phyloP scores from a whole-genome alignment of 2,113 vertebrate species.

The Lota lota region DNA sequence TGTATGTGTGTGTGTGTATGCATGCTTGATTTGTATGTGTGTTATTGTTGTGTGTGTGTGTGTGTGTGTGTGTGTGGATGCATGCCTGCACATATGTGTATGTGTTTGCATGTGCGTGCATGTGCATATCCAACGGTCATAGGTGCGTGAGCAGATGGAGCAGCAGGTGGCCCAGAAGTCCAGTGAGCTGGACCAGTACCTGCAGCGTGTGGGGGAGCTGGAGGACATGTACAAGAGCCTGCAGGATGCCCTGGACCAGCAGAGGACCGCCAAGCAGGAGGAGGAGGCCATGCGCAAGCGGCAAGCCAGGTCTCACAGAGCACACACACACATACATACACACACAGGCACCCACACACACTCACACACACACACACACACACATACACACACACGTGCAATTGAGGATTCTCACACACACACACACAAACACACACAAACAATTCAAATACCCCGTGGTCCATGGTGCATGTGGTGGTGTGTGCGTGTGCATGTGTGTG shows the following conservation, averaged over 20 bases:
- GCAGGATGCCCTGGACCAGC: slow-evolving; percentile 90
- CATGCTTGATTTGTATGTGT: too few species aligned
- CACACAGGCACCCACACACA: slow-evolving; percentile 4
- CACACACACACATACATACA: slow-evolving; percentile 1
- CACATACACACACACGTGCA: slow-evolving; percentile 3
- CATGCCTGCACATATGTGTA: not conserved
- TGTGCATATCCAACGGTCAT: slow-evolving; percentile 29
- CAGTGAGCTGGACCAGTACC: slow-evolving; percentile 89
- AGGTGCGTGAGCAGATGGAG: slow-evolving; percentile 95
- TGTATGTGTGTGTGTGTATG: too few species aligned
- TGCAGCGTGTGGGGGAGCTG: slow-evolving; percentile 86
- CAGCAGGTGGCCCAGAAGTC: slow-evolving; percentile 92
- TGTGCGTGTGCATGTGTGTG: not conserved
- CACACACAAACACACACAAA: not conserved
- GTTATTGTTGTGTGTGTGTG: not conserved
- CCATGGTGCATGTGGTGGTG: too few species aligned
- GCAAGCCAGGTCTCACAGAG: slow-evolving; percentile 80
- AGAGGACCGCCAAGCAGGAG: slow-evolving; percentile 89
- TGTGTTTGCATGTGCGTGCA: slow-evolving; percentile 10
- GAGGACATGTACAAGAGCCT: slow-evolving; percentile 90
- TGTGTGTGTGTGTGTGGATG: not conserved
- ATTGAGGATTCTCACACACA: too few species aligned
- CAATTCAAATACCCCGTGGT: too few species aligned
- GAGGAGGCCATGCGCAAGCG: slow-evolving; percentile 86
- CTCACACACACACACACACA: not conserved